Evolutionary conservation across 2,113 vertebrate species (phyloP), one percentile per base, ranked within the genome.

Genomic region (Ailuropoda melanoleuca): DNA sequence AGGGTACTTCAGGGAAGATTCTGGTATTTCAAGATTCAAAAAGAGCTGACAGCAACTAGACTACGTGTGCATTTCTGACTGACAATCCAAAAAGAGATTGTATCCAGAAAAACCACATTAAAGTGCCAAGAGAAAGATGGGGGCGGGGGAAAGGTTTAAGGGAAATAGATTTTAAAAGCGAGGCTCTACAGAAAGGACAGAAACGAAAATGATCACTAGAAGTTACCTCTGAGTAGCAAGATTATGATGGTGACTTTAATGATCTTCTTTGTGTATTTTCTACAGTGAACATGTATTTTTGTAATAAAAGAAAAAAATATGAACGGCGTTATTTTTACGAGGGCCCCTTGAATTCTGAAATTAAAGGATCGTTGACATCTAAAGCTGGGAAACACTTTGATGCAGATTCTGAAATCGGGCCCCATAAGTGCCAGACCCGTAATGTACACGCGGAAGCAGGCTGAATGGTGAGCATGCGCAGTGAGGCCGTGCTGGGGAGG

Each of bases 271-370:
- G 31, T 26, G 24, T 66, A 58, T 94, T 90, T 96, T 64, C 46
- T n/a, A 26, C 6, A 64, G 8, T 37, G 46, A 85, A 43, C 15
- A 60, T 21, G 5, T 66, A 17, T 74, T 90, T 90, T 87, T 80
- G 15, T 66, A 97, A 86, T 77, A 55, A 94, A 80, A 93, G 34
- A 43, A 83, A 64, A 91, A 90, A 48, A 17, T 26, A 8, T 17
- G 14, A 53, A 56, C 93, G 31, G 11, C 34, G 7, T 39, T 60
- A 6, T 53, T 93, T 77, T 92, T 60, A 37, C 37, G 37, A 78
- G 70, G 17, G 19, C 4, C 6, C 26, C 90, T 84, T 34, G 4
- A 46, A 60, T 93, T 56, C 53, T 34, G 43, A 84, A 80, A 87
- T 58, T 39, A 77, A 48, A 86, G n/a, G 68, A 39, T 56, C 1